Base-by-base conservation (phyloP, 2,797 vertebrate genomes). In the Pangasius sanitwongsei region DNA sequence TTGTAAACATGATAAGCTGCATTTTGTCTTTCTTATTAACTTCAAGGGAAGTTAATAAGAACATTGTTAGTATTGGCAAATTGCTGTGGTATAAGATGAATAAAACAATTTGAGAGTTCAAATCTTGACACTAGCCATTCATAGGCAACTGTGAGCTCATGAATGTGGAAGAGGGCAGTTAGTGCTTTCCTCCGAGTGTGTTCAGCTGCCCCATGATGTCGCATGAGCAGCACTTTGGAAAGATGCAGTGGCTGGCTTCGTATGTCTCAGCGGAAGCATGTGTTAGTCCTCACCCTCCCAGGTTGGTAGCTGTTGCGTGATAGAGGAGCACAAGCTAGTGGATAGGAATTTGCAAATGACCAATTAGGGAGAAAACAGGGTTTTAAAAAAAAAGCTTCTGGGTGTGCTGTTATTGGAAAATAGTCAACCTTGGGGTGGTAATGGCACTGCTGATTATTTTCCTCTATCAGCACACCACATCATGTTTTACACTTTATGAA, bases 121-220 rank as follows among this genome's bases (percentile, higher is more conserved):
- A 84, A 50, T 18, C 16, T 15, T 50, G 59, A n/a, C 28, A n/a
- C 6, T 13, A 83, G 59, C 12, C 2, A 63, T 41, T 20, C 15
- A 5, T 50, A 20, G 16, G 1, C 61, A 31, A 28, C 15, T 67
- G 16, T 67, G 57, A 84, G 28, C 15, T n/a, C 16, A 20, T n/a
- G 11, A 65, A 18, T n/a, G 25, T 65, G 41, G 41, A 31, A 48
- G 13, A 83, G 61, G 25, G 61, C 15, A 31, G 44, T 53, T 55
- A 20, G 5, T 80, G n/a, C 48, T n/a, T 77, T 77, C 16, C 78
- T 25, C 9, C 31, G 11, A 81, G 53, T 34, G 16, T 82, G 18
- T 82, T 82, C 80, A 61, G 80, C 34, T 82, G 80, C 18, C 55
- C 34, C 13, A 31, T 61, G 80, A 59, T 37, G 78, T 59, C 18